Evolutionary conservation across 2,797 vertebrate genomes (phyloP).

Genomic region (Acipenser ruthenus): DNA sequence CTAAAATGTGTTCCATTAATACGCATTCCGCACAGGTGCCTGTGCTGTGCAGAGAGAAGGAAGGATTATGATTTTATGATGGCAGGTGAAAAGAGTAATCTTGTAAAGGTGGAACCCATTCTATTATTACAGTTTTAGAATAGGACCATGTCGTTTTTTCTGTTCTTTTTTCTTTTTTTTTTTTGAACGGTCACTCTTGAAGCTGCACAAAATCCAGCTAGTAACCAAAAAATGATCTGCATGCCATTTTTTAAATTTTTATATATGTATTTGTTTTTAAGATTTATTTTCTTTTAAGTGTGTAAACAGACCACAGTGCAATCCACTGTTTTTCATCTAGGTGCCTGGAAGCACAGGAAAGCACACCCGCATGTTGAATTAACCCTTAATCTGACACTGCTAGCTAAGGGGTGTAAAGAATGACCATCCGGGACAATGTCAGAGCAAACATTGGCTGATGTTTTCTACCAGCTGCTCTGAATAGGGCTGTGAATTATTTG

Average conservation of each 20-base stretch:
- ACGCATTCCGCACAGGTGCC: conserved; percentile 20
- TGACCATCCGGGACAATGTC: conserved; percentile 12
- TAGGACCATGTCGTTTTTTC: conserved; percentile 25
- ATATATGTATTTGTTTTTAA: no score
- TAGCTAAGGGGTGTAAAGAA: conserved; percentile 25
- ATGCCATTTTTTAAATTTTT: no score
- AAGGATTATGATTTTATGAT: conserved; percentile 38
- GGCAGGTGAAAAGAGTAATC: conserved; percentile 47
- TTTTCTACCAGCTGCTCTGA: conserved; percentile 43
- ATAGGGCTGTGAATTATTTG: conserved; percentile 34
- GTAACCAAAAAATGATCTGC: no score
- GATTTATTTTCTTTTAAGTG: no score
- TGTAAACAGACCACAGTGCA: no score
- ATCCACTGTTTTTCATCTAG: no score
- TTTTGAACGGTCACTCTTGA: no score
- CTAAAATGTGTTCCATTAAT: background rate
- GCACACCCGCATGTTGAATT: conserved; percentile 10
- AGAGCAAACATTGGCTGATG: conserved; percentile 28
- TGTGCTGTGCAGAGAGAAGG: conserved; percentile 8
- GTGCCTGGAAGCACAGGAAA: background rate
- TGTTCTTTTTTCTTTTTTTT: no score
- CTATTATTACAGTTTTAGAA: conserved; percentile 42
- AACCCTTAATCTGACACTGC: conserved; percentile 12
- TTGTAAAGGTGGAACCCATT: conserved; percentile 32
- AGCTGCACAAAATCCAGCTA: no score